A percentile compares a stretch with the other conserved stretches of the same genome.
Evolutionary conservation across 2,888 invertebrate genomes (phyloP).

Genomic region (Ennomos quercinarius): DNA sequence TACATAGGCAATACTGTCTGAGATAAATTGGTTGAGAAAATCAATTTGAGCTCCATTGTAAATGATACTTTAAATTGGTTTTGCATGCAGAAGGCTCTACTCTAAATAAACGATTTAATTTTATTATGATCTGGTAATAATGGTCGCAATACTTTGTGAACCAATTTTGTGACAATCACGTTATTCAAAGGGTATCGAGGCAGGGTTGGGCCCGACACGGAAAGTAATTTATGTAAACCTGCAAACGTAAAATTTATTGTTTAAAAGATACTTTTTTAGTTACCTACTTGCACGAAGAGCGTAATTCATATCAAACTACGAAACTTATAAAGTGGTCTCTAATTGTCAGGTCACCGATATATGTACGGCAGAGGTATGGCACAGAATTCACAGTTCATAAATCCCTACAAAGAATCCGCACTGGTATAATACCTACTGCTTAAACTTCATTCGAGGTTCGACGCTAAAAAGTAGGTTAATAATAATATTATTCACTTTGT

Average conservation of each 20-base stretch:
- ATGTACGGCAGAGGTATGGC: too few relatives aligned
- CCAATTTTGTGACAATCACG: constrained; percentile 35
- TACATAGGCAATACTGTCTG: constrained; percentile 33
- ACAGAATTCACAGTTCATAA: too few relatives aligned
- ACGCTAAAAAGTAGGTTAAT: too few relatives aligned
- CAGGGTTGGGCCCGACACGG: constrained; percentile 30
- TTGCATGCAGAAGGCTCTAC: constrained; percentile 18
- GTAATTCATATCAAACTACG: too few relatives aligned
- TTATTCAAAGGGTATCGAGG: constrained; percentile 25
- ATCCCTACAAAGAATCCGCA: too few relatives aligned
- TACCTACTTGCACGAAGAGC: too few relatives aligned
- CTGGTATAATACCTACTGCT: too few relatives aligned
- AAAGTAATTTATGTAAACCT: constrained; percentile 26
- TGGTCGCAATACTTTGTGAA: constrained; percentile 24
- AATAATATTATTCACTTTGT: too few relatives aligned
- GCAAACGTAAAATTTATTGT: not conserved
- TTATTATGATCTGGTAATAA: constrained; percentile 28
- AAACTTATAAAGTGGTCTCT: too few relatives aligned
- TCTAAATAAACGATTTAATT: constrained; percentile 27
- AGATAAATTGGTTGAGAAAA: constrained; percentile 34
- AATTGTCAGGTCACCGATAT: too few relatives aligned
- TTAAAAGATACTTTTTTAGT: too few relatives aligned
- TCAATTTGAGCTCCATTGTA: constrained; percentile 26
- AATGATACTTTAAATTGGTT: constrained; percentile 16
- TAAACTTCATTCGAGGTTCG: too few relatives aligned